Evolutionary conservation across 1,140 invertebrate genomes (phyloP).

Genomic region (Trachymyrmex cornetzi): DNA sequence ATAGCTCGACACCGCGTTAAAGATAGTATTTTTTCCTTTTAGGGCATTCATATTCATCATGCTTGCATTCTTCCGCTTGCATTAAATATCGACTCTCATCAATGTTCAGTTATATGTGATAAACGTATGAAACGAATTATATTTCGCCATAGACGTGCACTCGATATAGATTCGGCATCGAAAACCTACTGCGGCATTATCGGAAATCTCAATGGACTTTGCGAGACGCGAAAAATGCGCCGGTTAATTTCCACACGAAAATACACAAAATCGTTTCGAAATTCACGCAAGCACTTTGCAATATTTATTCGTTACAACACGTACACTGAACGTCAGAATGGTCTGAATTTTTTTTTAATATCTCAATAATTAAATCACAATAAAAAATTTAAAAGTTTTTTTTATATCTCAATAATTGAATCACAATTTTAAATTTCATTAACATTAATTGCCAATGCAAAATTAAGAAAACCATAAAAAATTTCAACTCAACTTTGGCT

Average conservation of each 20-base stretch:
- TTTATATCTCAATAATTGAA: not conserved
- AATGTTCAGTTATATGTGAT: constrained; percentile 17
- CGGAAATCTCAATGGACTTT: constrained; percentile 28
- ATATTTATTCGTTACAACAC: not conserved
- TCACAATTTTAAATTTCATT: constrained; percentile 1
- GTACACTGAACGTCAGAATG: not conserved
- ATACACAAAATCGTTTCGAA: constrained; percentile 8
- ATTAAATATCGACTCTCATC: constrained; percentile 11
- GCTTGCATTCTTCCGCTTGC: not conserved
- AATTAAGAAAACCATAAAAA: not conserved
- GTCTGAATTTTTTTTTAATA: not conserved
- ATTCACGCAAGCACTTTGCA: not conserved
- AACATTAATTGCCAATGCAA: not conserved
- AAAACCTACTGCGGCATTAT: constrained; percentile 29
- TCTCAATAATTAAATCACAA: not conserved
- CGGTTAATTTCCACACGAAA: constrained; percentile 28
- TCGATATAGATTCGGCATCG: constrained; percentile 47
- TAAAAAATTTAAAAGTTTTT: not conserved
- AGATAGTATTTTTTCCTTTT: not conserved
- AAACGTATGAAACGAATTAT: constrained; percentile 56
- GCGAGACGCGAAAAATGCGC: constrained; percentile 14
- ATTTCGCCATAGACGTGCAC: constrained; percentile 12
- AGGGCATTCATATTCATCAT: not conserved
- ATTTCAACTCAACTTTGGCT: not conserved
- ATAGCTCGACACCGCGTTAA: not conserved